Base-by-base conservation (phyloP, 2,113 vertebrate species). In the Hippocampus zosterae region DNA sequence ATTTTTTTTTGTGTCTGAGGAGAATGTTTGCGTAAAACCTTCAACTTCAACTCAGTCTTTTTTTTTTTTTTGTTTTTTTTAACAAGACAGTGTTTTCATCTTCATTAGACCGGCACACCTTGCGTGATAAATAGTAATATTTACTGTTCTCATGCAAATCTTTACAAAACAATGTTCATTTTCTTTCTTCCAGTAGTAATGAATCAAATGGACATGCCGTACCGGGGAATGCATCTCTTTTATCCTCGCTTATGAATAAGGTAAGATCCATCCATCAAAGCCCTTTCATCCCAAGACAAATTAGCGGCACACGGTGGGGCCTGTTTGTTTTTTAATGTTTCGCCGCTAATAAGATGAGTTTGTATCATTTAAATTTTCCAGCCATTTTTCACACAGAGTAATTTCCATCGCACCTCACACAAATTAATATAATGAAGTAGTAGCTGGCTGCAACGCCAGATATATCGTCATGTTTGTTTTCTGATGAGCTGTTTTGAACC, bases 311-410 rank as follows among this genome's bases (percentile, higher is more conserved):
- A 89, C 89, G 84, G 86, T 91, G 91, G 92, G 91, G 91, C 90
- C 87, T 94, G 94, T 96, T 97, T 96, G 95, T 97, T 97, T 97
- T 97, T 96, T 95, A 95, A 97, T 96, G 95, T 98, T 97, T 96
- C 94, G 91, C 93, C 90, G 93, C 94, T 98, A 98, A 97, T 97
- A 97, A 97, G 96, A 97, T 96, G 95, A 98, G 95, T 97, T 97
- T 98, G 96, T 96, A 98, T 95, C 95, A 96, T 98, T 98, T 97
- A 97, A 95, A 98, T 98, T 96, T 96, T 96, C 95, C 95, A 93
- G 93, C 94, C 94, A 98, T 97, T 97, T 96, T 97, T 98, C 96
- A 98, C 94, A 93, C 89, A 78, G 91, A 93, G 94, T 96, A 96
- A 97, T 97, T 97, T 91, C 95, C 94, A 92, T 93, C 92, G 94